Conservation (phyloP, 2,888 invertebrate genomes). For the Crioceris asparagi region DNA sequence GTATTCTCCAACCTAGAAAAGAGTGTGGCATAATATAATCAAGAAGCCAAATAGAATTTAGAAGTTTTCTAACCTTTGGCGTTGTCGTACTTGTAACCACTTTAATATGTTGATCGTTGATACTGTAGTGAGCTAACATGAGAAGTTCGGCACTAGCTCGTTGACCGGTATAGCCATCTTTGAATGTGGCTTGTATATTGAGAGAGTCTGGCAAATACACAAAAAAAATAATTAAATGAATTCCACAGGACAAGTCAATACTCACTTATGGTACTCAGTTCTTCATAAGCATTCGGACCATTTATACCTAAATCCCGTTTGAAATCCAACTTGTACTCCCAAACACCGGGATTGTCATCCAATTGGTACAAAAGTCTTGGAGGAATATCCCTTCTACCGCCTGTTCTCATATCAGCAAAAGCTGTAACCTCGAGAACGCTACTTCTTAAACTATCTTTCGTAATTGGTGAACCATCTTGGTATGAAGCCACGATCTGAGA, state of each 20-base stretch:
- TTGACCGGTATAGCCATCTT: slow-evolving; percentile 53
- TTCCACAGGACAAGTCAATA: neutral
- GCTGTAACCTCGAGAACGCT: slow-evolving; percentile 59
- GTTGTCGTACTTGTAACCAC: slow-evolving; percentile 74
- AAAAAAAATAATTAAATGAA: neutral
- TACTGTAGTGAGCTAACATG: slow-evolving; percentile 70
- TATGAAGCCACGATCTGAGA: slow-evolving; percentile 73
- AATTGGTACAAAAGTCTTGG: slow-evolving; percentile 51
- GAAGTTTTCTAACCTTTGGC: slow-evolving; percentile 49
- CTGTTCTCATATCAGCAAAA: slow-evolving; percentile 48
- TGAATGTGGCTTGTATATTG: slow-evolving; percentile 52
- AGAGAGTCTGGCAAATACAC: slow-evolving; percentile 17
- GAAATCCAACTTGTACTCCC: slow-evolving; percentile 74
- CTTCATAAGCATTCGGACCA: slow-evolving; percentile 28
- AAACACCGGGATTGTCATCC: slow-evolving; percentile 60
- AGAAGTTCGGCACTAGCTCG: slow-evolving; percentile 58
- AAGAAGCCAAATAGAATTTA: neutral
- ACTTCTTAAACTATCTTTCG: slow-evolving; percentile 49
- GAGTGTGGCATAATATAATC: neutral
- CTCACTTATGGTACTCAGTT: slow-evolving; percentile 28
- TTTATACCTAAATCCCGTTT: slow-evolving; percentile 48
- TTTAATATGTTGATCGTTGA: slow-evolving; percentile 71
- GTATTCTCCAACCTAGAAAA: slow-evolving; percentile 74
- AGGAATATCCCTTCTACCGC: slow-evolving; percentile 56
- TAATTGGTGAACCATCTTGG: slow-evolving; percentile 78